These are phyloP conservation scores for Pyrochroa serraticornis DNA, from an alignment of 2,888 invertebrate species.

Conservation along the genomic window DNA sequence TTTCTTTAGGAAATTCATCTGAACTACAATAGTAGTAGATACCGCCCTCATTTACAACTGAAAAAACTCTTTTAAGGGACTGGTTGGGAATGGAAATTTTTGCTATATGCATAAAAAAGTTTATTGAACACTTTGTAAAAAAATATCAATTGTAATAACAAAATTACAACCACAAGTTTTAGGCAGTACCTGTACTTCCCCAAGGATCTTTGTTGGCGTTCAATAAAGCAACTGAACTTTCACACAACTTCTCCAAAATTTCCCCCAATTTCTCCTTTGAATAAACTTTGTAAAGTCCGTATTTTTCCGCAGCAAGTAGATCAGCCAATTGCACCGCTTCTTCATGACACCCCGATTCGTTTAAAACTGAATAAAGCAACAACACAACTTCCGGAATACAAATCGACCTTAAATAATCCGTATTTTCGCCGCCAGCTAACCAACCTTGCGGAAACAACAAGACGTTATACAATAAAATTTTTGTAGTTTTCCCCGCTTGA, in stretches of 20 bases:
- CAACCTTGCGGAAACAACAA: constrained; percentile 89
- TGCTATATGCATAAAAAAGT: no score
- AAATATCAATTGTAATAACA: no score
- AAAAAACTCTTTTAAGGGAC: no score
- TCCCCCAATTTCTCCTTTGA: constrained; percentile 78
- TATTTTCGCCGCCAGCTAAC: constrained; percentile 73
- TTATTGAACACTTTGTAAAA: no score
- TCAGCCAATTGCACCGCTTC: constrained; percentile 81
- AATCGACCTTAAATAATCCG: constrained; percentile 71
- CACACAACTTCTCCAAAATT: constrained; percentile 76
- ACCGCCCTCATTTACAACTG: no score
- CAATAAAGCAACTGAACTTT: constrained; percentile 76
- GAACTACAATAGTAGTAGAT: no score
- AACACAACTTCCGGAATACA: constrained; percentile 85
- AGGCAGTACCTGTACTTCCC: not conserved
- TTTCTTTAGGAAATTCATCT: no score
- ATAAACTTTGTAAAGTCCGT: constrained; percentile 81
- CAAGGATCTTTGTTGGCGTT: constrained; percentile 80
- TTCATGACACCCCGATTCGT: constrained; percentile 75
- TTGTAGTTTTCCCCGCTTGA: constrained; percentile 68
- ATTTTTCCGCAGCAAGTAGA: constrained; percentile 78
- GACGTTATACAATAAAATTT: constrained; percentile 83
- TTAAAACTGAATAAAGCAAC: constrained; percentile 79
- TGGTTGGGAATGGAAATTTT: no score
- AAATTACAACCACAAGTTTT: no score